Conservation (phyloP, 2,888 invertebrate species). For the Drosophila picticornis region DNA sequence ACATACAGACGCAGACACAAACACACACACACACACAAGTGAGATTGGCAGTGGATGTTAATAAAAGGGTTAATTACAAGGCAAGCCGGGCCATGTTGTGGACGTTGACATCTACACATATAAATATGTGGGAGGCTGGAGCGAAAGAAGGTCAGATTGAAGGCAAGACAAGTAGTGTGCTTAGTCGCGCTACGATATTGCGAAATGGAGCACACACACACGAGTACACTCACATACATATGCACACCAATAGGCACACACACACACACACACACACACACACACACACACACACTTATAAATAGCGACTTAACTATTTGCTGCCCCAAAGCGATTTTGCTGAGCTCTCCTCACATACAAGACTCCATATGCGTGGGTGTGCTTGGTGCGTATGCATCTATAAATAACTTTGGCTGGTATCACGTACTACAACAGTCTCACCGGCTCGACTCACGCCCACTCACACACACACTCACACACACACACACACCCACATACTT, state of each 20-base stretch:
- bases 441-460: conserved; percentile 10
- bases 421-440: conserved; percentile 40
- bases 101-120: conserved; percentile 19
- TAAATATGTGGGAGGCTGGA: conserved; percentile 7
- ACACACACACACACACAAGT: neutral
- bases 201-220: conserved; percentile 39
- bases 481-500: neutral
- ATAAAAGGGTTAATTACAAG: conserved; percentile 74
- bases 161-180: conserved; percentile 53
- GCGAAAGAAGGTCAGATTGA: conserved; percentile 40
- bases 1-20: neutral
- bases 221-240: neutral
- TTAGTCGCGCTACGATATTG: conserved; percentile 62
- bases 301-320: conserved; percentile 61
- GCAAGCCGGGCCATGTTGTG: conserved; percentile 41
- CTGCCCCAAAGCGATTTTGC: conserved; percentile 61
- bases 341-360: conserved; percentile 43
- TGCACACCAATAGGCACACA: neutral
- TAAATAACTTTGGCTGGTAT: conserved; percentile 56
- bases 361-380: conserved; percentile 27
- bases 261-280: neutral
- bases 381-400: conserved; percentile 54
- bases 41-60: conserved; percentile 44
- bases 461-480: neutral
- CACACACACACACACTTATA: conserved; percentile 25